Base-by-base conservation (phyloP, 2,797 vertebrate species). In the Myotis planiceps region DNA sequence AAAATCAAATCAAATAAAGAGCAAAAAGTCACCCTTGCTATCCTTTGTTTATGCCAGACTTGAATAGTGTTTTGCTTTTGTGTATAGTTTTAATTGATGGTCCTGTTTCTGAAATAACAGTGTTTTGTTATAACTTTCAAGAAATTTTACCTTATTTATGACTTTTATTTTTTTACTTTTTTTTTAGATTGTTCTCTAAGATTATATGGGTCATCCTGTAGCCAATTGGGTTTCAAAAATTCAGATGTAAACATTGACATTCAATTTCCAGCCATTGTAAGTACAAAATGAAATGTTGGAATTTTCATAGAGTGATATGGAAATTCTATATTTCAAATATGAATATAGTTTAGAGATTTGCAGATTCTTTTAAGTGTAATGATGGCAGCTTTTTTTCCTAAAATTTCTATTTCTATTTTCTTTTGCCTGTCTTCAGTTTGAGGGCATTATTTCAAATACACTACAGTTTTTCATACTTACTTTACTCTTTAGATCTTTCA, bases 221-320 rank as follows among this genome's bases (percentile, higher is more conserved):
- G 99, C 89, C 99, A 99, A 98, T 99, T 99, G 98, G 99, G 99
- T 98, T 99, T 99, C 98, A 99, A 98, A 98, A 99, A 99, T 97
- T 99, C 99, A n/a, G 99, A 99, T 96, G 97, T 99, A 96, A 99
- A 99, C 98, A 99, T 99, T 97, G 99, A 99, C 98, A 98, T 99
- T 97, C 99, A 99, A 95, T 99, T 99, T 98, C 99, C 99, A 95
- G 97, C 98, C 96, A 98, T 96, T 51, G 99, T 99, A 99, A 99
- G 99, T 99, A 99, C 94, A 81, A 92, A 91, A 79, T 66, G 12
- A 25, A 94, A 96, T 74, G 88, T 60, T 66, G 78, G 51, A 76
- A 78, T 94, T 92, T 90, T 94, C 42, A 88, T 29, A 66, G 27
- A 82, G 16, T 96, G 12, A 10, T 90, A 25, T 45, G 4, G 39